Evolutionary conservation across 2,888 invertebrate genomes (phyloP), one percentile per base, ranked within the genome.

Genomic region (Heterodera filipjevi): DNA sequence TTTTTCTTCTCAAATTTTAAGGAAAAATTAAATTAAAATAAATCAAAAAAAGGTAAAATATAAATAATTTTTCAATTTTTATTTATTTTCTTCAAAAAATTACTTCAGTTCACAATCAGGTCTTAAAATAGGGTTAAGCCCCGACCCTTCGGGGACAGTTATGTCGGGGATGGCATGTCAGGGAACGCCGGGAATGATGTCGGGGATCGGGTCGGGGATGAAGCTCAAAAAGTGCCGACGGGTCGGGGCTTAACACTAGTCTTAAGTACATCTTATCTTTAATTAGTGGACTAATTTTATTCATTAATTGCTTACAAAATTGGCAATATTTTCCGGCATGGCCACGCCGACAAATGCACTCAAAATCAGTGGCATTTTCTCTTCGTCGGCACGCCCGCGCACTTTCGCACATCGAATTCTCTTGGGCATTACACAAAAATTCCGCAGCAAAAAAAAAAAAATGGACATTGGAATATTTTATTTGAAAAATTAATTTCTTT

Each of bases 251-350:
- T n/a, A n/a, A n/a, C n/a, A n/a, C n/a, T n/a, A n/a, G 39, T 39
- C 3, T 39, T 39, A 39, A 39, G 10, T 6, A 39, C 10, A 39
- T 3, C 39, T 10, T 39, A 10, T 39, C 39, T 10, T n/a, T n/a
- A 39, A 39, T 39, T 39, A 39, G 39, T 39, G 39, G 39, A n/a
- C 39, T 39, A 39, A 39, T 16, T 53, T 35, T n/a, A n/a, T n/a
- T n/a, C n/a, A n/a, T n/a, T n/a, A 74, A 27, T 19, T 22, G 82
- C 86, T 82, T 64, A 86, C 86, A 84, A 77, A 87, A 87, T 76
- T 87, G 87, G 77, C 87, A 87, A 71, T 70, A 83, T n/a, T 77
- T 76, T 19, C 87, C 87, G 74, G 80, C 82, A 74, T 83, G 86
- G 16, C 85, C 85, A 14, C 83, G 78, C n/a, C 77, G 74, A 77